phyloP scores from a whole-genome alignment of 2,113 vertebrate species.

The Gorilla gorilla region DNA sequence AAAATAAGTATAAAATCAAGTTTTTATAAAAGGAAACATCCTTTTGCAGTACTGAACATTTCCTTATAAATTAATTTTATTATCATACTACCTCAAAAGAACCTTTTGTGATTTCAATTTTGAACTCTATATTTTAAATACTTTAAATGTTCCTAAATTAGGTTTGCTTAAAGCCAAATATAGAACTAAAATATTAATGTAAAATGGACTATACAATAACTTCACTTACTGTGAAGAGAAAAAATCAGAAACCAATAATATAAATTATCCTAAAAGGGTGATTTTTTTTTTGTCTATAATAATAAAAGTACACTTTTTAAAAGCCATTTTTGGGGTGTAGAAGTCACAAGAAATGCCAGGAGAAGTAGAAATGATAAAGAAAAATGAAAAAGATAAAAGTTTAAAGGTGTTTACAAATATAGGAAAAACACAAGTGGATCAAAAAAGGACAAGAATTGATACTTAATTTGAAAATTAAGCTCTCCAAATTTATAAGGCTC shows the following conservation, averaged over 20 bases:
- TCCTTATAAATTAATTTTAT: not conserved
- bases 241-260: not conserved
- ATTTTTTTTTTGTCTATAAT: not conserved
- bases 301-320: not conserved
- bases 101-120: not conserved
- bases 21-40: not conserved
- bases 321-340: not conserved
- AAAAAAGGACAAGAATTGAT: not conserved
- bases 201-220: not conserved
- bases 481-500: not conserved
- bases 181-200: not conserved
- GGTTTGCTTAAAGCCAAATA: not conserved
- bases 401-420: not conserved
- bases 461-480: conserved; percentile 3
- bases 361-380: not conserved
- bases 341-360: not conserved
- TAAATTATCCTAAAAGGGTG: not conserved
- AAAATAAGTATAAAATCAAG: conserved; percentile 26
- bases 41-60: not conserved
- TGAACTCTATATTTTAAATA: not conserved
- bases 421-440: not conserved
- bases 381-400: not conserved
- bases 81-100: not conserved
- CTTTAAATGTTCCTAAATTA: not conserved
- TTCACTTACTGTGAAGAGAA: not conserved